Percentiles rank a stretch among this genome's conserved stretches.
phyloP scores from a whole-genome alignment of 2,888 invertebrate species.

The Syrista parreyssii region DNA sequence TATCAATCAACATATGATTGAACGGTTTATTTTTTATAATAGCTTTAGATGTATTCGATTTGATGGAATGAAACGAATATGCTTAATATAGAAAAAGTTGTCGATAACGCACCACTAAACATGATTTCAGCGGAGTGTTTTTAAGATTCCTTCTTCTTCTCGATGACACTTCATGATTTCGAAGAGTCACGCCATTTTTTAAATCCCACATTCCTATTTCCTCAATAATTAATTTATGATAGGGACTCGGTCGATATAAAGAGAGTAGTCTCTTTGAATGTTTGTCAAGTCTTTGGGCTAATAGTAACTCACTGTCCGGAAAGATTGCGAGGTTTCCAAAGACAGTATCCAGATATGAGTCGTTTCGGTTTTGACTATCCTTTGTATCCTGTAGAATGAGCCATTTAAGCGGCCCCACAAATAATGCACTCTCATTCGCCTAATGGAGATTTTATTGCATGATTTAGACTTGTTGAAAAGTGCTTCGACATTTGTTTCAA shows the following conservation, averaged over 20 bases:
- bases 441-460: conserved; percentile 26
- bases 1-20: background rate
- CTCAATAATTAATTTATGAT: conserved; percentile 40
- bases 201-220: conserved; percentile 50
- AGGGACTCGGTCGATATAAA: conserved; percentile 47
- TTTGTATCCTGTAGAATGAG: conserved; percentile 42
- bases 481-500: conserved; percentile 16
- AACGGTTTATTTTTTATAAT: background rate
- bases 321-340: conserved; percentile 40
- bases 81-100: background rate
- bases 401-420: conserved; percentile 51
- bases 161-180: conserved; percentile 35
- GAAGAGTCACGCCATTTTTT: conserved; percentile 30
- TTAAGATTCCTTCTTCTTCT: conserved; percentile 48
- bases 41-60: background rate
- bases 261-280: conserved; percentile 40
- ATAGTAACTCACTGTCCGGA: conserved; percentile 53
- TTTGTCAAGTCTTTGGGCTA: conserved; percentile 28
- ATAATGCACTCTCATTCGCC: conserved; percentile 47
- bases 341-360: conserved; percentile 5
- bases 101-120: conserved; percentile 42
- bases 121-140: conserved; percentile 45
- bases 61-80: background rate
- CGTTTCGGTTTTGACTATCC: background rate
- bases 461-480: conserved; percentile 22